These are phyloP conservation scores for Sisyra terminalis DNA, from an alignment of 2,888 invertebrate genomes.

Conservation along the genomic window DNA sequence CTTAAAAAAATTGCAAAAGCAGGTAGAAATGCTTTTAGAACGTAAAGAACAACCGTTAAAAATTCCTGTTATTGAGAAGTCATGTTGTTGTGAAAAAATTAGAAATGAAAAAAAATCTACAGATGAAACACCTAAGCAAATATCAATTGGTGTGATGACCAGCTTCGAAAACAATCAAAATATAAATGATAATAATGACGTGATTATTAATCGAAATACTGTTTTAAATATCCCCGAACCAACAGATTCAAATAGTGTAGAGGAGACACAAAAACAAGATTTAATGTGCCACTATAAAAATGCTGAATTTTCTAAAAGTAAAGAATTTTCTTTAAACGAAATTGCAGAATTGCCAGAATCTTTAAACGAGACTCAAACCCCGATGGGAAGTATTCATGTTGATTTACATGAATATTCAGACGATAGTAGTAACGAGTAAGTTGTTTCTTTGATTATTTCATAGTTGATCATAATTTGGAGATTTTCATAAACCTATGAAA, in stretches of 20 bases:
- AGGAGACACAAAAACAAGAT: neutral
- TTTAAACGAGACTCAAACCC: constrained; percentile 12
- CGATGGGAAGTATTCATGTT: constrained; percentile 32
- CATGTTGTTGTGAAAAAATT: neutral
- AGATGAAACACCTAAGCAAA: constrained; percentile 25
- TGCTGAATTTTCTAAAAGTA: neutral
- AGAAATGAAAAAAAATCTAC: neutral
- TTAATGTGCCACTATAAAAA: neutral
- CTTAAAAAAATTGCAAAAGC: constrained; percentile 41
- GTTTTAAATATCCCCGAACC: neutral
- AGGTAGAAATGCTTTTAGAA: constrained; percentile 38
- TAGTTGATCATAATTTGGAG: constrained; percentile 11
- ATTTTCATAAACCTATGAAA: no score
- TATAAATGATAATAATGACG: neutral
- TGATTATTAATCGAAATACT: no score
- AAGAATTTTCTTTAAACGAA: constrained; percentile 5
- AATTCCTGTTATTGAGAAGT: neutral
- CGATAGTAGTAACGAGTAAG: constrained; percentile 24
- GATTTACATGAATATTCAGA: constrained; percentile 30
- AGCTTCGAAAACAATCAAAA: constrained; percentile 41
- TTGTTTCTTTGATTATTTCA: constrained; percentile 7
- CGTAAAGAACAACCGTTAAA: constrained; percentile 11
- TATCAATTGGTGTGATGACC: constrained; percentile 56
- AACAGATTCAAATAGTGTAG: neutral
- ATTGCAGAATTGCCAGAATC: constrained; percentile 5